These are phyloP conservation scores for Phataginus tricuspis DNA, from an alignment of 2,797 vertebrate genomes.

Conservation along the genomic window DNA sequence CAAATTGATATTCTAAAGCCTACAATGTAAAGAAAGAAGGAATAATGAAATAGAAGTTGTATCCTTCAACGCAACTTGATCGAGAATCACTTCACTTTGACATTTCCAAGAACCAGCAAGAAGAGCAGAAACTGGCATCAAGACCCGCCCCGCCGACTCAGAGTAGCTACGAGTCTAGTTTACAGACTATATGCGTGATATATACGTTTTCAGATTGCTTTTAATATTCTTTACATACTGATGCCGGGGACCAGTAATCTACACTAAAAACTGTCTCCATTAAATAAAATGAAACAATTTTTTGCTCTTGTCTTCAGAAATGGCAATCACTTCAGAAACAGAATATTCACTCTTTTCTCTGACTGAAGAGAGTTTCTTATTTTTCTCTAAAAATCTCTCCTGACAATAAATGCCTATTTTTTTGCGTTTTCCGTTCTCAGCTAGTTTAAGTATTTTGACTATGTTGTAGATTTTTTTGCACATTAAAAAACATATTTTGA, in stretches of 20 bases:
- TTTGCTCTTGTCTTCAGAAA: background rate
- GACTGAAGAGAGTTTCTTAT: background rate
- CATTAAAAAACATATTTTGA: background rate
- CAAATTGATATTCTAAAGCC: background rate
- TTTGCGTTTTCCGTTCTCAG: background rate
- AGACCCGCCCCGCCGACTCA: constrained; percentile 39
- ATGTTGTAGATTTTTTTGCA: background rate
- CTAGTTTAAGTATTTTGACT: background rate
- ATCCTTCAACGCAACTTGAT: background rate
- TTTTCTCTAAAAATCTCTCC: background rate
- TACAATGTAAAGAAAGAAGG: background rate
- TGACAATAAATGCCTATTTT: background rate
- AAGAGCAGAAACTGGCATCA: constrained; percentile 1
- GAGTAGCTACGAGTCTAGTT: background rate
- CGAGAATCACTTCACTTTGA: constrained; percentile 55
- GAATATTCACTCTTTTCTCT: background rate
- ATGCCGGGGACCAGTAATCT: background rate
- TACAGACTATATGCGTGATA: background rate
- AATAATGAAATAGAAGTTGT: background rate
- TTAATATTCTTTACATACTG: background rate
- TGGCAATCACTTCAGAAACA: background rate
- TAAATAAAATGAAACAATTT: background rate
- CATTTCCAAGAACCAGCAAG: constrained; percentile 61
- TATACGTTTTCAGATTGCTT: constrained; percentile 40
- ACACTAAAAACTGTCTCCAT: constrained; percentile 37